These are phyloP conservation scores for Pelmatolapia mariae DNA, from an alignment of 2,113 vertebrate genomes.

Conservation along the genomic window DNA sequence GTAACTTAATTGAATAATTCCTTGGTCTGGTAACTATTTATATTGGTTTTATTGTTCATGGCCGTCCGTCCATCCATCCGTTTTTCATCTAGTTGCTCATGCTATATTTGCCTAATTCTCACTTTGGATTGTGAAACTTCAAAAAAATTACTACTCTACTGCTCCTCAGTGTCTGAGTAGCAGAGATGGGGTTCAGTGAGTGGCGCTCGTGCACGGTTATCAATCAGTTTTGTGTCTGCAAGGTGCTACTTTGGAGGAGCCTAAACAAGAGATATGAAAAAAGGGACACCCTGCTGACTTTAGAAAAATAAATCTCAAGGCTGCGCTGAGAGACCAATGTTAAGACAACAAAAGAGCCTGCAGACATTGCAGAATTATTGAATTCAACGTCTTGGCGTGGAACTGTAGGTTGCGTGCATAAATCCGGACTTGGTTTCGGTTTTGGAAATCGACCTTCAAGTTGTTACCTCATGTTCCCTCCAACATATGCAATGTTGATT, in stretches of 20 bases:
- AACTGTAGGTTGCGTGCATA: not conserved
- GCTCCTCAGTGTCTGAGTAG: not conserved
- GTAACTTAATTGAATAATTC: not conserved
- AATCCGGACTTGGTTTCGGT: not conserved
- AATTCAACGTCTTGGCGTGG: not conserved
- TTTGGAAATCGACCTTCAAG: not conserved
- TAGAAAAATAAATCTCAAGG: not conserved
- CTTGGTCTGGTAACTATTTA: not conserved
- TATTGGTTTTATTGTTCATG: constrained; percentile 15
- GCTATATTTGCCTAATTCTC: constrained; percentile 25
- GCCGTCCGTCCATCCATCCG: fast-evolving
- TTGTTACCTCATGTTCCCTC: not conserved
- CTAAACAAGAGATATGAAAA: not conserved
- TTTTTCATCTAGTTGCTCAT: not conserved
- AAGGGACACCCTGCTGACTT: not conserved
- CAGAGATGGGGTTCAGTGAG: not conserved
- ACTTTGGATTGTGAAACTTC: not conserved
- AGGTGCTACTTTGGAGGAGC: not conserved
- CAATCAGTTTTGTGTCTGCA: not conserved
- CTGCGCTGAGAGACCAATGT: not conserved
- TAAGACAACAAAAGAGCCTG: not conserved
- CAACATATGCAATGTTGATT: not conserved
- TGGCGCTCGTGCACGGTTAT: not conserved
- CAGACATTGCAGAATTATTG: not conserved
- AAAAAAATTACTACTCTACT: not conserved